Base-by-base conservation (phyloP, 2,888 invertebrate genomes). In the Nematopogon swammerdamellus region DNA sequence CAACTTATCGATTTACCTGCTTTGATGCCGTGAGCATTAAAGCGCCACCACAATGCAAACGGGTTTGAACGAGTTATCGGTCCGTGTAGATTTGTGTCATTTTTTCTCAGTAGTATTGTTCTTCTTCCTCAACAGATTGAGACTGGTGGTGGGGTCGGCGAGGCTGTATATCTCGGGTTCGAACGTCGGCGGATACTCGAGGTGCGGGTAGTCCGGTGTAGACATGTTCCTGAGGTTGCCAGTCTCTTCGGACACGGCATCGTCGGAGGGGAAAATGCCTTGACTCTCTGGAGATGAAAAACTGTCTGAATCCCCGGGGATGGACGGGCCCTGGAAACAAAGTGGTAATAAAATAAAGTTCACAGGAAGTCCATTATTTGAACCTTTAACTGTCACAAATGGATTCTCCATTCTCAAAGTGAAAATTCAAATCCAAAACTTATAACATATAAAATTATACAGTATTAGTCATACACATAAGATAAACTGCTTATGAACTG, bases 121-220 rank as follows among this genome's bases (percentile, higher is more conserved):
- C 47, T 53, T 53, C 30, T 49, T 52, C 43, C 50, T 51, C 18
- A 53, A 48, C 43, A 52, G 51, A 14, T 44, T 46, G 25, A 19
- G 29, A 58, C 65, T 72, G 61, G 66, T 69, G 58, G 67, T 71
- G 48, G 73, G 83, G 62, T 82, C 77, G 8, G 81, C 82, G 51
- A 92, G 81, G 48, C 89, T 88, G 72, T 92, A 92, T 0, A 88
- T 90, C 72, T 91, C 92, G 0, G 92, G 85, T 68, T 91, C 90
- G 73, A 92, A 92, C 30, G 91, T 88, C 46, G 92, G 92, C 46
- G 92, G 92, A 67, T 91, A 92, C 70, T 90, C 88, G 70, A 92
- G 82, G 61, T 89, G 90, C 50, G 91, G 89, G 73, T 91, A 92
- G 60, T 87, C 87, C 3, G 84, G 82, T 3, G 83, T 67, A 29